Evolutionary conservation across 1,140 invertebrate genomes (phyloP), one percentile per base, ranked within the genome.

Genomic region (Eubasilissa regina): DNA sequence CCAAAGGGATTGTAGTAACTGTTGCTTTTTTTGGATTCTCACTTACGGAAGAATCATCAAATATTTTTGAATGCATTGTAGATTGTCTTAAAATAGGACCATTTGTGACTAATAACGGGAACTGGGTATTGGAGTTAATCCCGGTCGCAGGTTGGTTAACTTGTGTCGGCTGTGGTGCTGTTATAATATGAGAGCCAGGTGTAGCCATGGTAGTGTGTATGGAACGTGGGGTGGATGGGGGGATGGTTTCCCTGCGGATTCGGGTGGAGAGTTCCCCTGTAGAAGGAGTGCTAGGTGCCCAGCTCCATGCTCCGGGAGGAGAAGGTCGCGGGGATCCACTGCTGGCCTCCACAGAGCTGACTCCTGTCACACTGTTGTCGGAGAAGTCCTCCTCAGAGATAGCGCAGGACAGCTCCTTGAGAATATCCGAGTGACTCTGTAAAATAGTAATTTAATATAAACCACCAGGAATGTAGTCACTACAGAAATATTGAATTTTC

Each of bases 391-490:
- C 86, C 45, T 85, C 87, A 77, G 88, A 86, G 73, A 88, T 87
- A 25, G 80, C 72, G 78, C 89, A 89, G 7, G 87, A 88, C 43
- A 89, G 81, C 62, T 89, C 85, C 80, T 83, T 84, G 21, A 89
- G 79, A 47, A 89, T 84, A 19, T 88, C 87, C 84, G 89, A 86
- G 6, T 87, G 87, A 87, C 88, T 87, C 89, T 89, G 86, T 62
- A 75, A 82, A 13, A n/a, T n/a, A 66, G n/a, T 64, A 44, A 21
- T 17, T 56, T 9, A 17, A 4, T 19, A 58, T 21, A 10, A 84
- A 83, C 1, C 25, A 35, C 6, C 25, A 35, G 25, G 25, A 35
- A 35, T 3, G 25, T 35, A 35, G 25, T 35, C 25, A 35, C 1
- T 35, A 35, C 25, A 35, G 25, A 3, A 35, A 35, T 35, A 35